A percentile compares a stretch with the other conserved stretches of the same genome.
Evolutionary conservation across 2,888 invertebrate species (phyloP).

Genomic region (Eupeodes latifasciatus): DNA sequence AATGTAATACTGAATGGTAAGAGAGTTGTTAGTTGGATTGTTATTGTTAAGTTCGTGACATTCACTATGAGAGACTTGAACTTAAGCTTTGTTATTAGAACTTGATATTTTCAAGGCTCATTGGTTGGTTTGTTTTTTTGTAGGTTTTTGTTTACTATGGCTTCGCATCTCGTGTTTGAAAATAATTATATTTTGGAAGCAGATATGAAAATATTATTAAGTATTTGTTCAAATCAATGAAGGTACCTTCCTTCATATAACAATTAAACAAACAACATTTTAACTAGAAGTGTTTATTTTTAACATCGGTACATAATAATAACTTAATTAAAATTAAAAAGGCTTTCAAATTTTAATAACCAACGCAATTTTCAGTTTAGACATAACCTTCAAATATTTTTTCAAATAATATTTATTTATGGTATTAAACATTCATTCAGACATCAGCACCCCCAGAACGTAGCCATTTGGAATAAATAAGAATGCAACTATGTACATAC

Average conservation of each 20-base stretch:
- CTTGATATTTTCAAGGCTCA: constrained; percentile 20
- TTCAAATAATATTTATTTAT: background rate
- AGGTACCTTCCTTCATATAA: background rate
- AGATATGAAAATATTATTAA: background rate
- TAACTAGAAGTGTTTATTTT: background rate
- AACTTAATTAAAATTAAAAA: background rate
- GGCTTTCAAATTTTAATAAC: background rate
- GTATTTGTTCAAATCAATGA: background rate
- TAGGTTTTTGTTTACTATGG: constrained; percentile 15
- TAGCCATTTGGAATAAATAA: background rate
- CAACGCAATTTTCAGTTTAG: background rate
- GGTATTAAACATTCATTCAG: background rate
- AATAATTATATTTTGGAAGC: background rate
- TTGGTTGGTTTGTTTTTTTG: background rate
- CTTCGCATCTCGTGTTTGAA: background rate
- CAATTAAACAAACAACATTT: background rate
- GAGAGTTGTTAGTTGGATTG: constrained; percentile 1
- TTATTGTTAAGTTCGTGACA: constrained; percentile 29
- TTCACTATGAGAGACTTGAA: constrained; percentile 6
- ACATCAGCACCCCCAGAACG: background rate
- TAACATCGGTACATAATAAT: background rate
- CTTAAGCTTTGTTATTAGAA: constrained; percentile 24
- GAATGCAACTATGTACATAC: background rate
- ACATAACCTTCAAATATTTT: background rate
- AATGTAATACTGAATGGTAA: background rate